Percentiles rank a stretch among this genome's conserved stretches.
phyloP scores from a whole-genome alignment of 2,888 invertebrate species.

The Phania funesta region DNA sequence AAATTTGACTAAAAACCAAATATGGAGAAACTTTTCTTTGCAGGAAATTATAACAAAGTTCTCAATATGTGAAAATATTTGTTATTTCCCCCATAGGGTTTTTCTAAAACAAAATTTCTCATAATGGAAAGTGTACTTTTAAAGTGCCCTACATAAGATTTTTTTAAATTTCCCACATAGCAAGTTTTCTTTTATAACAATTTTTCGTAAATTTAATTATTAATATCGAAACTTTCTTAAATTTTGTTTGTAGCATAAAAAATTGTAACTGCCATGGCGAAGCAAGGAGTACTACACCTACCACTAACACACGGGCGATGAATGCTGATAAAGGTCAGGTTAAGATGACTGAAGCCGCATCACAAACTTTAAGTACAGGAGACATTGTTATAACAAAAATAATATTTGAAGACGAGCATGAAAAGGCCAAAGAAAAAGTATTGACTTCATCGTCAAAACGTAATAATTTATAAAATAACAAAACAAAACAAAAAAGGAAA shows the following conservation, averaged over 20 bases:
- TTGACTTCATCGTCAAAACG: constrained; percentile 82
- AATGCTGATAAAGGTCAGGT: constrained; percentile 71
- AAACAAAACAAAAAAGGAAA: constrained; percentile 29
- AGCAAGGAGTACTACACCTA: constrained; percentile 73
- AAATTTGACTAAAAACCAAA: too few species aligned
- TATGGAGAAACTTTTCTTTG: too few species aligned
- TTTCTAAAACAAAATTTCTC: too few species aligned
- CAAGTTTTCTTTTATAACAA: background rate
- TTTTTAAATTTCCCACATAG: background rate
- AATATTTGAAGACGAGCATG: constrained; percentile 83
- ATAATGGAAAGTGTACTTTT: too few species aligned
- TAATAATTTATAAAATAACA: constrained; percentile 68
- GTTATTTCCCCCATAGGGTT: too few species aligned
- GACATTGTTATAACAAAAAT: constrained; percentile 95
- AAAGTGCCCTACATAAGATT: too few species aligned
- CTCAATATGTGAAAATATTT: too few species aligned
- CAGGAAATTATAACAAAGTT: too few species aligned
- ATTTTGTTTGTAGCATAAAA: constrained; percentile 73
- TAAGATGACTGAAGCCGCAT: constrained; percentile 82
- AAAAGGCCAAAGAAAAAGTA: constrained; percentile 82
- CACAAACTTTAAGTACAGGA: constrained; percentile 93
- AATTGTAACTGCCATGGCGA: constrained; percentile 79
- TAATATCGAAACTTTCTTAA: too few species aligned
- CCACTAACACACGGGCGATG: constrained; percentile 53
- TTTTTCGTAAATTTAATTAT: background rate